A percentile compares a stretch with the other conserved stretches of the same genome.
These are phyloP conservation scores for Microcebus murinus DNA, from an alignment of 2,113 vertebrate genomes.

Conservation along the genomic window DNA sequence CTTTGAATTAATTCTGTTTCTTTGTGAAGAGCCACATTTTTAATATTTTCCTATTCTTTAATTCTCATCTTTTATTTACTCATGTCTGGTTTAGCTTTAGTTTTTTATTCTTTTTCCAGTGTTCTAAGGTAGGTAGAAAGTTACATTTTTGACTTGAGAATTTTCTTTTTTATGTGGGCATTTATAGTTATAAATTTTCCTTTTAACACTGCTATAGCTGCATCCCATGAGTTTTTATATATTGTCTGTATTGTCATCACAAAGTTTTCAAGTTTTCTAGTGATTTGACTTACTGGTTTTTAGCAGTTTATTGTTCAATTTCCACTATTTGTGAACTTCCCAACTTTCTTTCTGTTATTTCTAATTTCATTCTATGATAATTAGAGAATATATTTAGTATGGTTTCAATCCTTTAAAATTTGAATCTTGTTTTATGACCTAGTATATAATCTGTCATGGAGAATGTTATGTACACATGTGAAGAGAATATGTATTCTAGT, in stretches of 20 bases:
- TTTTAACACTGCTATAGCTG: neutral
- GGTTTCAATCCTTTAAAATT: neutral
- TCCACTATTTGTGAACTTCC: neutral
- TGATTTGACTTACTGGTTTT: neutral
- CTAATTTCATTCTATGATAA: neutral
- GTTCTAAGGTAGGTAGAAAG: neutral
- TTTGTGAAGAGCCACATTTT: neutral
- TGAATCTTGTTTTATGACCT: neutral
- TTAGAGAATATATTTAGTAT: neutral
- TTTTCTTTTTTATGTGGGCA: neutral
- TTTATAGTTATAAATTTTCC: neutral
- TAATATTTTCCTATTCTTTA: neutral
- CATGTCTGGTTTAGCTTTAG: neutral
- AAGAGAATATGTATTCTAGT: neutral
- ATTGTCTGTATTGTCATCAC: neutral
- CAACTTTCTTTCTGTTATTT: neutral
- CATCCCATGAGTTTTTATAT: neutral
- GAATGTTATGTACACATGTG: neutral
- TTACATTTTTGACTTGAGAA: neutral
- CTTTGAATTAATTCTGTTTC: neutral
- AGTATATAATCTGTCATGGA: neutral
- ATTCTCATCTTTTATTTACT: neutral
- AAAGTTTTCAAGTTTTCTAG: neutral
- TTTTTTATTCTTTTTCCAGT: neutral
- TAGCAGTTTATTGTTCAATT: neutral